phyloP scores from a whole-genome alignment of 1,140 invertebrate species.

The Spodoptera litura region DNA sequence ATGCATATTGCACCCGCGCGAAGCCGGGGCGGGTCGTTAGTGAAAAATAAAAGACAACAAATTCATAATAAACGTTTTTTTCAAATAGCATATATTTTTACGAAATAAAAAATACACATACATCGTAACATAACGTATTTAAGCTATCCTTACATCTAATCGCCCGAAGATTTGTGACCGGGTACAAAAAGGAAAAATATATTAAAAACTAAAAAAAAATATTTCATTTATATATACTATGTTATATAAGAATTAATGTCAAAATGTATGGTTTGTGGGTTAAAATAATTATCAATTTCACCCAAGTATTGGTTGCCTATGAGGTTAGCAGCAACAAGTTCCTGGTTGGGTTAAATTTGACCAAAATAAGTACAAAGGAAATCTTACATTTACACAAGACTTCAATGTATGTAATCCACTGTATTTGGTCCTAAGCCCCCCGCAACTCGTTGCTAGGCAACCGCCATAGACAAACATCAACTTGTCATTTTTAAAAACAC shows the following conservation, averaged over 20 bases:
- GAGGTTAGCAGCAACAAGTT: not conserved
- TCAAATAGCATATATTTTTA: slow-evolving; percentile 53
- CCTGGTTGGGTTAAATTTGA: not conserved
- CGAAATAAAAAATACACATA: slow-evolving; percentile 51
- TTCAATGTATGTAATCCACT: slow-evolving; percentile 8
- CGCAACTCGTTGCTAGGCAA: not conserved
- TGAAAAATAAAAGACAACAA: slow-evolving; percentile 37
- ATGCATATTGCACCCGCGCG: too few species aligned
- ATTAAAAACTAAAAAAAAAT: slow-evolving; percentile 45
- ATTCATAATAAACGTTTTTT: slow-evolving; percentile 46
- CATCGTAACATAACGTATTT: slow-evolving; percentile 48
- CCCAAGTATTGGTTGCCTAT: not conserved
- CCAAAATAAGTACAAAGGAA: slow-evolving; percentile 7
- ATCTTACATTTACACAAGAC: slow-evolving; percentile 17
- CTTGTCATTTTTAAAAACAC: slow-evolving; percentile 84
- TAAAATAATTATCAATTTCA: slow-evolving; percentile 25
- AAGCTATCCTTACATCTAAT: slow-evolving; percentile 45
- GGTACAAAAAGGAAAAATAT: slow-evolving; percentile 35
- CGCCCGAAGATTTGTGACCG: slow-evolving; percentile 47
- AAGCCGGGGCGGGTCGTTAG: not conserved
- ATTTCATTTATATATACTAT: slow-evolving; percentile 2
- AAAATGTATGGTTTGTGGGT: not conserved
- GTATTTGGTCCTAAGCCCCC: not conserved
- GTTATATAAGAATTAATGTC: slow-evolving; percentile 32
- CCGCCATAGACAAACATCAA: slow-evolving; percentile 60